A percentile compares a stretch with the other conserved stretches of the same genome.
Conservation (phyloP, 2,888 invertebrate genomes). For the Apamea sordens region DNA sequence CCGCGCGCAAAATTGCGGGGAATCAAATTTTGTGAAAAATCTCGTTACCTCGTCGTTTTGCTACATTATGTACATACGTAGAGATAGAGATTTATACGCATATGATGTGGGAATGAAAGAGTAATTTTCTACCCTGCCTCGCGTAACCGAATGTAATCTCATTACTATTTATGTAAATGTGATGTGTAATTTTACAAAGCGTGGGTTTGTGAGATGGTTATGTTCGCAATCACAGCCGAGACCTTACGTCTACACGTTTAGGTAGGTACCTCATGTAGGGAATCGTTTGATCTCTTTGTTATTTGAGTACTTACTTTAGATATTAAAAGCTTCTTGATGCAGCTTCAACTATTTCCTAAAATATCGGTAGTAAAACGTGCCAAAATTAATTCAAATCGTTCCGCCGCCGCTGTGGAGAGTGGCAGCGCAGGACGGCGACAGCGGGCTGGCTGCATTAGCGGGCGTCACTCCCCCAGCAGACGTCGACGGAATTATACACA, state of each 20-base stretch:
- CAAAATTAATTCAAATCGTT: conserved; percentile 69
- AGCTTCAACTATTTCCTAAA: conserved; percentile 21
- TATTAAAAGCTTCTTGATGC: conserved; percentile 8
- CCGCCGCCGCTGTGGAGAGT: conserved; percentile 38
- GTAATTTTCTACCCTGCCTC: conserved; percentile 72
- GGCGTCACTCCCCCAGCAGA: conserved; percentile 55
- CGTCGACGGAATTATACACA: conserved; percentile 29
- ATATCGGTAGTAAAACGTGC: conserved; percentile 53
- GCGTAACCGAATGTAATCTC: conserved; percentile 69
- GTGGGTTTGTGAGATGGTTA: conserved; percentile 54
- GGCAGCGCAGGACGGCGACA: conserved; percentile 40
- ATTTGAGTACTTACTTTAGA: neutral
- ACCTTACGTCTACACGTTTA: conserved; percentile 42
- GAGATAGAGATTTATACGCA: conserved; percentile 72
- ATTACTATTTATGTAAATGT: conserved; percentile 69
- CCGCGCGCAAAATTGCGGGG: conserved; percentile 79
- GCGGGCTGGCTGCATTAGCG: conserved; percentile 62
- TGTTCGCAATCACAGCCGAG: conserved; percentile 48
- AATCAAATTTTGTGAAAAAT: conserved; percentile 86
- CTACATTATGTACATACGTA: conserved; percentile 73
- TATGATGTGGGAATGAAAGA: conserved; percentile 75
- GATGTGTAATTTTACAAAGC: conserved; percentile 65
- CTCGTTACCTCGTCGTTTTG: conserved; percentile 81
- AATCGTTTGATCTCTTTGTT: conserved; percentile 22
- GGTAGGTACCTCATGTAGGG: neutral